Base-by-base conservation (phyloP, 2,888 invertebrate species). In the Homarus gammarus region DNA sequence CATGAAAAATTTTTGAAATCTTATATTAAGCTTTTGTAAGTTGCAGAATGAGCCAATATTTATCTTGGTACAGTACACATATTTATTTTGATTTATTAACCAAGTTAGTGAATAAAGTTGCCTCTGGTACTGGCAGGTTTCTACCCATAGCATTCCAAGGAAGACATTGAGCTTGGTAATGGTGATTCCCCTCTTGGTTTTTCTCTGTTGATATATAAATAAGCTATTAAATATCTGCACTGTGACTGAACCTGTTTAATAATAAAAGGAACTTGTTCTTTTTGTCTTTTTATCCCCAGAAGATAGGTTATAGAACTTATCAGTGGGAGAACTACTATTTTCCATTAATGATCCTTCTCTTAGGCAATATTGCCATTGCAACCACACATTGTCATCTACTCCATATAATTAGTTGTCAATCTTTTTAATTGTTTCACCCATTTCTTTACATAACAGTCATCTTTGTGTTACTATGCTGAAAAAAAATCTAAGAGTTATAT, bases 201-300 rank as follows among this genome's bases (percentile, higher is more conserved):
- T 68, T 68, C 33, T 72, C 31, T 72, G 78, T 79, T 87, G 61
- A 68, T 44, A 49, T 79, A 68, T 38, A 51, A 56, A 49, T 87
- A 87, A 73, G 44, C 81, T 73, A 61, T 82, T 75, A 49, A 81
- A 87, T 75, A 87, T 64, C 56, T 87, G 87, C 87, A 87, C 87
- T 87, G 84, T 84, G 87, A 86, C 86, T 87, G 87, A 87, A 87
- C 72, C 44, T 36, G 61, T 87, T 87, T 87, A 81, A 70, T 87
- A 87, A 87, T 87, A 87, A 79, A 87, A 86, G 12, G 38, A 68
- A 70, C 72, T 87, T 82, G 81, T 81, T 81, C 40, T 73, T 44
- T 33, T n/a, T 82, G 56, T 75, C 18, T 75, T 64, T n/a, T 49
- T 12, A 73, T 56, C 38, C 56, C 18, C 6, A 18, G 27, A 27